Base-by-base conservation (phyloP, 2,888 invertebrate species). In the Athetis lepigone region DNA sequence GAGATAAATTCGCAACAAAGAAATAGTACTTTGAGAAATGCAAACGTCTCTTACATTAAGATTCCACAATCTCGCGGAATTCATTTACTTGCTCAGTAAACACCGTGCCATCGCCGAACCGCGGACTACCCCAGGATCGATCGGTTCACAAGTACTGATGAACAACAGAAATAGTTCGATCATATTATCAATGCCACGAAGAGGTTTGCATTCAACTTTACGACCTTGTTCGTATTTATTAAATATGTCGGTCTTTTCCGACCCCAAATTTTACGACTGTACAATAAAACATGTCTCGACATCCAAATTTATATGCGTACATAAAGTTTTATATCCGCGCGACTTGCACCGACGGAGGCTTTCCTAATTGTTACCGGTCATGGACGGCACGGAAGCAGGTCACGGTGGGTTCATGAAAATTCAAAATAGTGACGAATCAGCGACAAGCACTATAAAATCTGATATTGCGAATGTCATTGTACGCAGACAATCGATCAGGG, bases 231-330 rank as follows among this genome's bases (percentile, higher is more conserved):
- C 92, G 91, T 94, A 94, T 95, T 95, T 94, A 94, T 90, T 95
- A 95, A 95, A 94, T 94, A 94, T 93, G 92, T 93, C 92, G 93
- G 93, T 92, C 88, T 92, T 91, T 93, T 89, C 93, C 92, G 90
- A 90, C 91, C 94, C 93, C 89, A 92, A 93, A 94, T 93, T 95
- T 95, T 94, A 95, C 93, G 94, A 92, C 81, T 80, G 85, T 81
- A 91, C 93, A 94, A 93, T 94, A 95, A 95, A 95, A 94, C 94
- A 94, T 94, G 95, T 94, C 94, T 92, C 94, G 94, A 92, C 93
- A 94, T 91, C 91, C 86, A 90, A 95, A 95, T 94, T 94, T 95
- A 94, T 94, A 94, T 90, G 92, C 92, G 92, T 92, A 93, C 94
- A 94, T 95, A 95, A 95, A 95, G 91, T 95, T 95, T 95, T 94